Evolutionary conservation across 2,113 vertebrate genomes (phyloP).

Genomic region (Pachycephala philippinensis): DNA sequence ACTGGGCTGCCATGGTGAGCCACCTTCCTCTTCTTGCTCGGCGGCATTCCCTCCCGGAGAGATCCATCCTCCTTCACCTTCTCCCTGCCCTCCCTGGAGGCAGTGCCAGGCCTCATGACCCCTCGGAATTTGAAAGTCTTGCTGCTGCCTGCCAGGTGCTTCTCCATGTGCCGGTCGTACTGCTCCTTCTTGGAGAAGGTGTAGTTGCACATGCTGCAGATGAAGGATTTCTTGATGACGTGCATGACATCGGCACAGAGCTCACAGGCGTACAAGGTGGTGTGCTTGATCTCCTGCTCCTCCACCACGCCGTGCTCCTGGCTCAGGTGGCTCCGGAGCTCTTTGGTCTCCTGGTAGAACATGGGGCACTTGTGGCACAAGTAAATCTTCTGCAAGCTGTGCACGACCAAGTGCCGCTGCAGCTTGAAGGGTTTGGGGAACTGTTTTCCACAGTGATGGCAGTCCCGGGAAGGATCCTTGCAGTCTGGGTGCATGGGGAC

Average conservation of each 20-base stretch:
- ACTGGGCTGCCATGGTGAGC: constrained; percentile 43
- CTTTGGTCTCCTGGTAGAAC: constrained; percentile 85
- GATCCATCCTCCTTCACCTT: constrained; percentile 32
- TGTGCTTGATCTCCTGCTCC: constrained; percentile 88
- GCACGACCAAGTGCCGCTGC: constrained; percentile 94
- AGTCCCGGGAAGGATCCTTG: constrained; percentile 95
- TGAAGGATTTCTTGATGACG: constrained; percentile 94
- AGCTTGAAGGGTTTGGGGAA: constrained; percentile 99
- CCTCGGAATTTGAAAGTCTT: constrained; percentile 89
- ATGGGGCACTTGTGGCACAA: constrained; percentile 90
- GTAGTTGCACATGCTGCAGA: constrained; percentile 97
- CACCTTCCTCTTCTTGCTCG: constrained; percentile 79
- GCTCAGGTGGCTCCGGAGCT: constrained; percentile 86
- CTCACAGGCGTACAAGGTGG: constrained; percentile 91
- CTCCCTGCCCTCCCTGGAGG: constrained; percentile 70
- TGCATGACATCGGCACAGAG: constrained; percentile 96
- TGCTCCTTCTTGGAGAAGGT: constrained; percentile 98
- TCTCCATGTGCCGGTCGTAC: constrained; percentile 97
- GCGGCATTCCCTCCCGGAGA: constrained; percentile 37
- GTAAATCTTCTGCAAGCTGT: constrained; percentile 94
- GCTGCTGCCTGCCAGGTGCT: constrained; percentile 83
- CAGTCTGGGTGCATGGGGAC: constrained; percentile 88
- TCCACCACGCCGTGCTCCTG: constrained; percentile 78
- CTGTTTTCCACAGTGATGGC: constrained; percentile 96
- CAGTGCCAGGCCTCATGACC: constrained; percentile 80